Percentiles rank a stretch among this genome's conserved stretches.
Conservation (phyloP, 2,797 vertebrate species). For the Synanceia verrucosa region DNA sequence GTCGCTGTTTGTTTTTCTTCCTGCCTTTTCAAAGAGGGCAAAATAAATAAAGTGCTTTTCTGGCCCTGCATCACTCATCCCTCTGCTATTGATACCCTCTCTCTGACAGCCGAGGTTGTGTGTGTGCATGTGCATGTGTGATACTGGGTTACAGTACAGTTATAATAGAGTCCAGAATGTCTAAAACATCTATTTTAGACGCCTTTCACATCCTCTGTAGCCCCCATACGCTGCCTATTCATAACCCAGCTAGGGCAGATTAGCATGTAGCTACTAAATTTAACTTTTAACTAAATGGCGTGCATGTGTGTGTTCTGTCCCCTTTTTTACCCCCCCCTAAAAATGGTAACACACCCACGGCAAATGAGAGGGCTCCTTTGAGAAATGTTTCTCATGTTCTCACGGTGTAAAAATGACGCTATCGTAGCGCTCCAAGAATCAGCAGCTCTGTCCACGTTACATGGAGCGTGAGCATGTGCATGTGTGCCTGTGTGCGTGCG, state of each 20-base stretch:
- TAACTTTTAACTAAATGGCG: conserved; percentile 35
- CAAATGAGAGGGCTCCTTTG: conserved; percentile 76
- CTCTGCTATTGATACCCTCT: conserved; percentile 42
- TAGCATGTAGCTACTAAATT: conserved; percentile 54
- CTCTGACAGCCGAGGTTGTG: conserved; percentile 20
- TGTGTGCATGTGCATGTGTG: conserved; percentile 10
- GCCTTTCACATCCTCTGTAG: conserved; percentile 50
- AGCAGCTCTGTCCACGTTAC: conserved; percentile 63
- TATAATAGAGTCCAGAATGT: conserved; percentile 46
- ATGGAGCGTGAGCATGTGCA: conserved; percentile 37
- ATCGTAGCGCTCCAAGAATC: conserved; percentile 66
- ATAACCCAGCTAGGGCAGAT: conserved; percentile 56
- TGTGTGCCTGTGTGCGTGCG: conserved; percentile 13
- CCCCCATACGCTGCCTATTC: conserved; percentile 45
- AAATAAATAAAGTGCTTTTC: conserved; percentile 64
- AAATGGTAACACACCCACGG: conserved; percentile 75
- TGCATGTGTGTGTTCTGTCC: conserved; percentile 30
- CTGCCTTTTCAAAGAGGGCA: conserved; percentile 53
- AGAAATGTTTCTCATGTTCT: conserved; percentile 80
- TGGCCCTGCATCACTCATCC: conserved; percentile 46
- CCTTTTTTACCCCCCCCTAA: conserved; percentile 33
- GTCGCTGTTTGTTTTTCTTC: conserved; percentile 60
- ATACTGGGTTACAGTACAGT: not conserved
- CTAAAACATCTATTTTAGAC: conserved; percentile 54
- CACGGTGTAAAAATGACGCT: conserved; percentile 78